A percentile compares a stretch with the other conserved stretches of the same genome.
Conservation (phyloP, 2,888 invertebrate genomes). For the Pinctada fucata region DNA sequence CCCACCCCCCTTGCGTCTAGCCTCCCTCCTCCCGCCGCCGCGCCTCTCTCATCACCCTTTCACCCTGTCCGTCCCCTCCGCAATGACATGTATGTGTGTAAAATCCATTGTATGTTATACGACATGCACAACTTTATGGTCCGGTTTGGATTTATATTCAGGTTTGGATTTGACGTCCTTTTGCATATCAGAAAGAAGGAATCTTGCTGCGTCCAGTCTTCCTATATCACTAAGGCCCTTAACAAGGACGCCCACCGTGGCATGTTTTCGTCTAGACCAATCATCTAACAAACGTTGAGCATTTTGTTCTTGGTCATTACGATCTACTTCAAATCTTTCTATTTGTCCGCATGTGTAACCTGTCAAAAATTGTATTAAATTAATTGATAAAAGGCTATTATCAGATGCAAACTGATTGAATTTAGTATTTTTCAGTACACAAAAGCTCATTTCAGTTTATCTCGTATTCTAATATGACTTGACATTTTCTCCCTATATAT, state of each 20-base stretch:
- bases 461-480: no score
- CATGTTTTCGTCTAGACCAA: slow-evolving; percentile 58
- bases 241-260: slow-evolving; percentile 60
- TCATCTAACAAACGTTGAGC: slow-evolving; percentile 58
- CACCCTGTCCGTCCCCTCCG: no score
- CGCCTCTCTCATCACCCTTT: no score
- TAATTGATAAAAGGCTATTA: background rate
- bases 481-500: no score
- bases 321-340: slow-evolving; percentile 51
- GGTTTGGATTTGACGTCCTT: background rate
- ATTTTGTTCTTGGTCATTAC: slow-evolving; percentile 39
- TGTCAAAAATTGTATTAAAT: slow-evolving; percentile 41
- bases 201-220: slow-evolving; percentile 57
- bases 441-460: no score
- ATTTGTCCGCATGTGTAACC: slow-evolving; percentile 61
- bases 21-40: no score
- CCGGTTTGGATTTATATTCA: no score
- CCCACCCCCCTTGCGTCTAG: no score
- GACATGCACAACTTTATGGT: no score
- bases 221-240: slow-evolving; percentile 61
- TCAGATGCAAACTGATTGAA: background rate
- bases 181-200: slow-evolving; percentile 47
- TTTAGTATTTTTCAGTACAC: background rate
- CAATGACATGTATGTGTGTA: no score
- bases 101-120: no score